Evolutionary conservation across 2,113 vertebrate genomes (phyloP), one percentile per base, ranked within the genome.

Genomic region (Tympanuchus pallidicinctus): DNA sequence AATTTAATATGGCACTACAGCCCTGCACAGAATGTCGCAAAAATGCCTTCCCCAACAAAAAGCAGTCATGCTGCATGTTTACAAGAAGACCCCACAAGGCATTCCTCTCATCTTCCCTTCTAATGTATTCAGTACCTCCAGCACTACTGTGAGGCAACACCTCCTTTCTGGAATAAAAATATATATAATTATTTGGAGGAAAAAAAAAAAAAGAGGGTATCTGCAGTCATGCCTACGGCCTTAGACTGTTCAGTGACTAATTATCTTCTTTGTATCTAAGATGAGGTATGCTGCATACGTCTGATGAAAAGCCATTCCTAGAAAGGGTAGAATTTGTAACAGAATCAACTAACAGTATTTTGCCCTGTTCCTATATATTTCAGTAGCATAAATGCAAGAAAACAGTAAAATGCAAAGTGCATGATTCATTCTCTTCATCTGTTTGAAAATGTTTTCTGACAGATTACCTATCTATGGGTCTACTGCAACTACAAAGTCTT

Each of bases 71-170:
- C 48, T 84, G 73, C 66, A 92, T 96, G 92, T 94, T 96, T 96
- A 95, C 95, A 96, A 90, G 89, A 94, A 88, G 70, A 81, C 80
- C 90, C 94, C 94, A 94, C 85, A 88, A 95, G 95, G 85, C 95
- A 95, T 96, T 92, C 80, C 76, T 97, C 94, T 97, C 88, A 89
- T 91, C 93, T 94, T 92, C 65, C 52, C 80, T 90, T 92, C 86
- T 91, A 92, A 97, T 90, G 69, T 83, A 93, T 94, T 92, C 93
- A 91, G 73, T 70, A 78, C 82, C 88, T 92, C 65, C 94, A 94
- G 61, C 64, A 74, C 56, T 73, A 91, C 73, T 93, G 76, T 47
- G 88, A 93, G 52, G 79, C 85, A 92, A 71, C 40, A 69, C 32
- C 57, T 83, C 73, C 61, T 65, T 91, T 81, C 88, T 91, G 78